Evolutionary conservation across 2,113 vertebrate genomes (phyloP).

Genomic region (Corythornis madagascariensis): DNA sequence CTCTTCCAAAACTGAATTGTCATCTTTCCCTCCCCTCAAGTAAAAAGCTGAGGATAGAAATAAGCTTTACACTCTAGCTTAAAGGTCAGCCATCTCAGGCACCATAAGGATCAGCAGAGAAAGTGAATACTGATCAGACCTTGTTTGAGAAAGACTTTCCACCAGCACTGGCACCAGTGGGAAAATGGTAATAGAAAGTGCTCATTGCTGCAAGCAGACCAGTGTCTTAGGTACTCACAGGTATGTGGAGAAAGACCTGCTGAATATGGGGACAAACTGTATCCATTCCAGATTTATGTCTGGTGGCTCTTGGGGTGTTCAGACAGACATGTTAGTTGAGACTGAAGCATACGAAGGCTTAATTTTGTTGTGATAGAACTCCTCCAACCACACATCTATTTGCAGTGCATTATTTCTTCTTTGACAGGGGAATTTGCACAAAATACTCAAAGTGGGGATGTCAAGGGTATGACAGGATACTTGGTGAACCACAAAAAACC

Average conservation of each 20-base stretch:
- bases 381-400: neutral
- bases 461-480: neutral
- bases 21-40: neutral
- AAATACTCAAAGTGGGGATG: neutral
- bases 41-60: constrained; percentile 1
- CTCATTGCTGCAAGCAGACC: neutral
- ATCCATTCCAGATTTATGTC: neutral
- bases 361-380: neutral
- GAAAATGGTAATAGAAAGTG: neutral
- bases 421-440: neutral
- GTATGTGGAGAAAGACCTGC: neutral
- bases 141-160: neutral
- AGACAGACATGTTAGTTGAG: fast-evolving
- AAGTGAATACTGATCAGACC: neutral
- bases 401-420: neutral
- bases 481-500: neutral
- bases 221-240: neutral
- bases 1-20: neutral
- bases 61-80: neutral
- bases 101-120: neutral
- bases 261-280: neutral
- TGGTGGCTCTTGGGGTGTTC: neutral
- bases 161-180: neutral
- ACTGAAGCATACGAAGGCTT: neutral
- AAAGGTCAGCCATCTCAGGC: neutral